Evolutionary conservation across 2,113 vertebrate genomes (phyloP).

Genomic region (Smithornis capensis): DNA sequence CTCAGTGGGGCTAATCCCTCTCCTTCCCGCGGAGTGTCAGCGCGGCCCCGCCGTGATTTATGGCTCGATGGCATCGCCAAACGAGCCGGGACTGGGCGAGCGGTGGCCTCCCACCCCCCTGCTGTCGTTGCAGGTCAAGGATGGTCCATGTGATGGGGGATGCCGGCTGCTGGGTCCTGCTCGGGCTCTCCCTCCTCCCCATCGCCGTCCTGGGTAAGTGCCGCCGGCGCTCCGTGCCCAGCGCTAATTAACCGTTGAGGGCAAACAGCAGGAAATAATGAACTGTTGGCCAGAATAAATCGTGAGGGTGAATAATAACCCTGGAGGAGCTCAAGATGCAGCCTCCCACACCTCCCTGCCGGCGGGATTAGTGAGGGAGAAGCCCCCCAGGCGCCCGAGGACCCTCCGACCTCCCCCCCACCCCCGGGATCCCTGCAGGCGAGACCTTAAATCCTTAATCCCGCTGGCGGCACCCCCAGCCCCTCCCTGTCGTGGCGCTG

Average conservation of each 20-base stretch:
- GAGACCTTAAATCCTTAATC: constrained; percentile 17
- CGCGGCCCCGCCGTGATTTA: fast-evolving
- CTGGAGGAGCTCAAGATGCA: fast-evolving
- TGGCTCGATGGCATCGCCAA: fast-evolving
- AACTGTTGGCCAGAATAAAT: fast-evolving
- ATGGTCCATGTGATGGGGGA: constrained; percentile 68
- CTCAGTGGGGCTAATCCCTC: background rate
- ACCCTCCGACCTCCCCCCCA: background rate
- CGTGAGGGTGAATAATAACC: background rate
- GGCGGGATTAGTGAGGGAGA: background rate
- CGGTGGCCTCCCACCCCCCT: too few species aligned
- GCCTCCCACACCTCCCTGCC: background rate
- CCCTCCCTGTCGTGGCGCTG: background rate
- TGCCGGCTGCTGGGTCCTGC: constrained; percentile 58
- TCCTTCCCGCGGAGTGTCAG: background rate
- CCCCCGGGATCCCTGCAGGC: background rate
- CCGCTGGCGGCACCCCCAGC: fast-evolving
- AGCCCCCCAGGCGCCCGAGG: fast-evolving
- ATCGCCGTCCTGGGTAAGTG: constrained; percentile 72
- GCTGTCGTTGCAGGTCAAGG: constrained; percentile 49
- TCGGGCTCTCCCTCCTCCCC: constrained; percentile 61
- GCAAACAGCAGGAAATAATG: background rate
- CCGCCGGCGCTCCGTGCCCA: fast-evolving
- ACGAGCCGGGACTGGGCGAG: background rate
- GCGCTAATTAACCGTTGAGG: fast-evolving